These are phyloP conservation scores for Epicauta chinensis DNA, from an alignment of 1,140 invertebrate genomes.

Conservation along the genomic window DNA sequence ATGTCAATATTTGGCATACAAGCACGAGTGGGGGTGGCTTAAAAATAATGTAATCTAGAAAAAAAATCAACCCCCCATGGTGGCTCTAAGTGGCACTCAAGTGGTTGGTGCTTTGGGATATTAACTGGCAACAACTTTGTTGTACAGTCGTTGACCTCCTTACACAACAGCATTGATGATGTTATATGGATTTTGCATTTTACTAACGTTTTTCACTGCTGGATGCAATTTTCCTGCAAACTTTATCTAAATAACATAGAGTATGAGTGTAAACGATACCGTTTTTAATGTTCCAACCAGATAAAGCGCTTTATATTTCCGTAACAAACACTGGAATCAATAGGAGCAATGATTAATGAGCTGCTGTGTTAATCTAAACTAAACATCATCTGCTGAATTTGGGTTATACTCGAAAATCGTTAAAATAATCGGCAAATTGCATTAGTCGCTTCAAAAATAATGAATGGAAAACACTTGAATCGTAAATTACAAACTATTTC, in stretches of 20 bases:
- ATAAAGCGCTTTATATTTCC: not conserved
- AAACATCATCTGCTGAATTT: no score
- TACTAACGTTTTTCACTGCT: not conserved
- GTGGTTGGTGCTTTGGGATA: not conserved
- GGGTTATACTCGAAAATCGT: no score
- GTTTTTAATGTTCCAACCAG: not conserved
- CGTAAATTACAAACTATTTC: no score
- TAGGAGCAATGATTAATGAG: not conserved
- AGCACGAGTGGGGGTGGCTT: no score
- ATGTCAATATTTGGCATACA: no score
- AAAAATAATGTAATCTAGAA: not conserved
- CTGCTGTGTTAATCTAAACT: no score
- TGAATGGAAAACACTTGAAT: no score
- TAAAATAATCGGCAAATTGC: no score
- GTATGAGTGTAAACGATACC: not conserved
- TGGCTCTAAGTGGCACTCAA: slow-evolving; percentile 7
- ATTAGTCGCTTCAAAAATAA: no score
- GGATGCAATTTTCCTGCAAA: not conserved
- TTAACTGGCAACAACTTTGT: not conserved
- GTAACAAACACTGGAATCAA: not conserved
- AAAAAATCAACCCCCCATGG: slow-evolving; percentile 1
- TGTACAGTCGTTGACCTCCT: slow-evolving; percentile 10
- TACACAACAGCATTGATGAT: not conserved
- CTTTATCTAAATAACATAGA: not conserved
- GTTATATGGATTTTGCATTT: slow-evolving; percentile 5